Evolutionary conservation across 2,113 vertebrate genomes (phyloP).

Genomic region (Eurypyga helias): DNA sequence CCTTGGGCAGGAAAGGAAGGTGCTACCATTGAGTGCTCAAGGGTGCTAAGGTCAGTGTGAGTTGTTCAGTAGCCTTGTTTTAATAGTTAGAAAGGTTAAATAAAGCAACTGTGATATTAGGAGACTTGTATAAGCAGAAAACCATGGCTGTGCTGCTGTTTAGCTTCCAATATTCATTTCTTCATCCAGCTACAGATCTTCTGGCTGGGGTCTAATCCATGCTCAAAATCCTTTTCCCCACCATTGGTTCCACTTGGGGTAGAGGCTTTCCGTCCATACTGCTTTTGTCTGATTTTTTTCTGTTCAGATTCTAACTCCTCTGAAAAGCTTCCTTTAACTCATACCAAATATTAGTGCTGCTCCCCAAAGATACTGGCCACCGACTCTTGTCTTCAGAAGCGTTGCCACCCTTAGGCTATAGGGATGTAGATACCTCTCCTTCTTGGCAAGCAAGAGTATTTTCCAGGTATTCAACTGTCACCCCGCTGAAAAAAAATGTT

Average conservation of each 20-base stretch:
- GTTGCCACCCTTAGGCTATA: background rate
- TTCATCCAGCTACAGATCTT: background rate
- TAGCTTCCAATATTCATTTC: background rate
- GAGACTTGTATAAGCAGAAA: background rate
- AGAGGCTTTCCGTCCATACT: background rate
- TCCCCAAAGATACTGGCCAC: background rate
- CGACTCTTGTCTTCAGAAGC: background rate
- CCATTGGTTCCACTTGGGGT: background rate
- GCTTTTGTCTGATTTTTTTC: background rate
- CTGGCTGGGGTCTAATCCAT: background rate
- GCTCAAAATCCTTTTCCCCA: background rate
- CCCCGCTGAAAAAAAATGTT: background rate
- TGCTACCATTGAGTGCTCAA: background rate
- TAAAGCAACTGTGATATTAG: background rate
- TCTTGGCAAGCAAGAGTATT: background rate
- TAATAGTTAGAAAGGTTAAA: background rate
- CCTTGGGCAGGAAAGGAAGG: background rate
- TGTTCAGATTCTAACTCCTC: background rate
- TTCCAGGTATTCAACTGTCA: constrained; percentile 1
- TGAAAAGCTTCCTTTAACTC: background rate
- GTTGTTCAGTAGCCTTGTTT: background rate
- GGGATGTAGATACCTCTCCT: background rate
- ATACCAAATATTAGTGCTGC: background rate
- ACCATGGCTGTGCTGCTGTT: background rate
- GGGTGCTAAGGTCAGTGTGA: background rate